phyloP scores from a whole-genome alignment of 1,140 invertebrate species.

The Belonocnema kinseyi region DNA sequence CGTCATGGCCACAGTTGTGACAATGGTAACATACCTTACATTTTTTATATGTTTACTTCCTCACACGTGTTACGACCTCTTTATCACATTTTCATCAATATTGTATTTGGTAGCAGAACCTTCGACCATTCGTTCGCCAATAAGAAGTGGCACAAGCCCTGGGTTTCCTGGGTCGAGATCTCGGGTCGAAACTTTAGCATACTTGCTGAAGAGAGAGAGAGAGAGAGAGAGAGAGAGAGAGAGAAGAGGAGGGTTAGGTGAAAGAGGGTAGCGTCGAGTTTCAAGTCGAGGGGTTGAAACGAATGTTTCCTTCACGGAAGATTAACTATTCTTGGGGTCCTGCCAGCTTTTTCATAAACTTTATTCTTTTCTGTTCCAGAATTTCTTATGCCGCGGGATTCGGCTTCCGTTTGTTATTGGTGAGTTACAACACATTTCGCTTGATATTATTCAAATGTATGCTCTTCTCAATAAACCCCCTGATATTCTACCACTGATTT shows the following conservation, averaged over 20 bases:
- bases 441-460: constrained; percentile 13
- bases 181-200: constrained; percentile 54
- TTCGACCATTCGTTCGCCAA: constrained; percentile 10
- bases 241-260: constrained; percentile 30
- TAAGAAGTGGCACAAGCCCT: constrained; percentile 44
- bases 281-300: constrained; percentile 53
- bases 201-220: constrained; percentile 35
- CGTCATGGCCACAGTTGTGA: background rate
- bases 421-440: constrained; percentile 44
- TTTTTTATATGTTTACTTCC: constrained; percentile 3
- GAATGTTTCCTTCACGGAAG: constrained; percentile 63
- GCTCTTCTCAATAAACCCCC: background rate
- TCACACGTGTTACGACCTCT: constrained; percentile 1
- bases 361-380: constrained; percentile 55
- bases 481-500: too few species aligned
- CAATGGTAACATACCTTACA: background rate
- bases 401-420: constrained; percentile 48
- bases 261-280: constrained; percentile 53
- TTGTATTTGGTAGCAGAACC: constrained; percentile 11
- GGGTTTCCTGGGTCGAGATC: constrained; percentile 49
- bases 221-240: too few species aligned
- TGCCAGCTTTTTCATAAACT: constrained; percentile 44
- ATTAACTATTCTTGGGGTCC: constrained; percentile 59
- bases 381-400: constrained; percentile 53
- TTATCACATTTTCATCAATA: constrained; percentile 25